A percentile compares a stretch with the other conserved stretches of the same genome.
Evolutionary conservation across 2,113 vertebrate species (phyloP).

Genomic region (Aix galericulata): DNA sequence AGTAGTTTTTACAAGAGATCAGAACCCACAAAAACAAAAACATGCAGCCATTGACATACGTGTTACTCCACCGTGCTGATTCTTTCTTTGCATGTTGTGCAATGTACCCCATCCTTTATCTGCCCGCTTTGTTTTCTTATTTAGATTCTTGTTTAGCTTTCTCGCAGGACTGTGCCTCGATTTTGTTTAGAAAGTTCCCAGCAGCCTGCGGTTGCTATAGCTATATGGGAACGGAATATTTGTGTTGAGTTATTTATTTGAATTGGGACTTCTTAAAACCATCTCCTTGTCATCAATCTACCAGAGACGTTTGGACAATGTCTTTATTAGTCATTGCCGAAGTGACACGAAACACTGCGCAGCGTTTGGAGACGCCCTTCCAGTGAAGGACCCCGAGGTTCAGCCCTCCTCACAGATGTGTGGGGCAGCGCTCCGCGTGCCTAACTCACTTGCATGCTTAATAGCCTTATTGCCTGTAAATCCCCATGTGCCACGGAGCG

Average conservation of each 20-base stretch:
- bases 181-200: neutral
- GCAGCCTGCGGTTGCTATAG: neutral
- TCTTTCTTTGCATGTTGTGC: neutral
- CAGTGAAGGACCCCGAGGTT: neutral
- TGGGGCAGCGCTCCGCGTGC: neutral
- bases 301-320: neutral
- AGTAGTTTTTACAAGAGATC: neutral
- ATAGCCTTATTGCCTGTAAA: slow-evolving; percentile 10
- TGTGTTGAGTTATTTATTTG: slow-evolving; percentile 32
- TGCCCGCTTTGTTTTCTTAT: neutral
- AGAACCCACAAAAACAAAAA: neutral
- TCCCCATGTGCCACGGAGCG: neutral
- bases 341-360: neutral
- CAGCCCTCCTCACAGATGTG: slow-evolving; percentile 13
- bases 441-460: neutral
- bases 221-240: neutral
- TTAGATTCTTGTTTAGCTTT: slow-evolving; percentile 30
- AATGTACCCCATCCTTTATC: neutral
- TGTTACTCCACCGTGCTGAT: neutral
- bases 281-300: slow-evolving; percentile 6
- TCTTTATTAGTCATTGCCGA: neutral
- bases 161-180: neutral
- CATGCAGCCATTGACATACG: neutral
- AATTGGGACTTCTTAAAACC: slow-evolving; percentile 7
- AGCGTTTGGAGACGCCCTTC: neutral